A percentile compares a stretch with the other conserved stretches of the same genome.
Conservation (phyloP, 2,888 invertebrate genomes). For the Sialis fuliginosa region DNA sequence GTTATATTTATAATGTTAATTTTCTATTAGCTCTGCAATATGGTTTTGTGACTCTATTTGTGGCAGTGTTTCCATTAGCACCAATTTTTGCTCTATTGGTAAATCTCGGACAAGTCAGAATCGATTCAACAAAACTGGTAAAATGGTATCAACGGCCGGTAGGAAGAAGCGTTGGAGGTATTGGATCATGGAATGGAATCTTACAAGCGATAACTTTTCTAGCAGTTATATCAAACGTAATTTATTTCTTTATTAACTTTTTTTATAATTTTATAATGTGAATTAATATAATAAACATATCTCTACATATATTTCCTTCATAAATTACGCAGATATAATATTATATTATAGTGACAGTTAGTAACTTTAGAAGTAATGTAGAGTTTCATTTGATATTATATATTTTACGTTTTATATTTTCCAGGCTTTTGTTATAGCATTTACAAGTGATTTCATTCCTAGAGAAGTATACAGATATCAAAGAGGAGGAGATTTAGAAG, state of each 20-base stretch:
- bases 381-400: too few relatives aligned
- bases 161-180: slow-evolving; percentile 13
- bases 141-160: slow-evolving; percentile 14
- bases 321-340: not conserved
- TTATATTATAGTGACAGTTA: too few relatives aligned
- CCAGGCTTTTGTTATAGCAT: slow-evolving; percentile 19
- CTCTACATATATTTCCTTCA: not conserved
- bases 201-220: slow-evolving; percentile 17
- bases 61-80: slow-evolving; percentile 46
- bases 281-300: not conserved
- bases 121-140: slow-evolving; percentile 17
- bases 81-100: slow-evolving; percentile 43
- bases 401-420: too few relatives aligned
- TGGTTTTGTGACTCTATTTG: slow-evolving; percentile 46
- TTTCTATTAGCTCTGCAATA: slow-evolving; percentile 37
- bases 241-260: slow-evolving; percentile 1
- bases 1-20: not conserved
- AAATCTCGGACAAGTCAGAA: slow-evolving; percentile 38
- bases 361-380: too few relatives aligned
- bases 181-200: slow-evolving; percentile 20
- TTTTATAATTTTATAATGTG: not conserved
- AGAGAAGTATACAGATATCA: slow-evolving; percentile 11
- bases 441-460: slow-evolving; percentile 17
- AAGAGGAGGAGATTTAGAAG: slow-evolving; percentile 7
- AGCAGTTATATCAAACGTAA: slow-evolving; percentile 20